Percentiles rank a stretch among this genome's conserved stretches.
phyloP scores from a whole-genome alignment of 2,797 vertebrate genomes.

The Smutsia temminckii region DNA sequence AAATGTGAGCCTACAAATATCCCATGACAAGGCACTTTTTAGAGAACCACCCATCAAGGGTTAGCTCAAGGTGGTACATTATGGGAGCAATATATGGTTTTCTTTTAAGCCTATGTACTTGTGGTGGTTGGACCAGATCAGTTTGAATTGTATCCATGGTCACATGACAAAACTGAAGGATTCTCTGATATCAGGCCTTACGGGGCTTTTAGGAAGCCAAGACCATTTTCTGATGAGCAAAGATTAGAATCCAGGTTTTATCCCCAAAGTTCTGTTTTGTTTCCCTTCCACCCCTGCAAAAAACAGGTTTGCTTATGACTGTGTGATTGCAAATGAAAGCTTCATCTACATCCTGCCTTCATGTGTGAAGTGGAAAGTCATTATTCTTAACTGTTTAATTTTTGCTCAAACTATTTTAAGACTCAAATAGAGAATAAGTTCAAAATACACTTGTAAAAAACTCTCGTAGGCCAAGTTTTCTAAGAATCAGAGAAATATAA shows the following conservation, averaged over 20 bases:
- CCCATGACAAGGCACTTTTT: background rate
- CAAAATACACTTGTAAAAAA: background rate
- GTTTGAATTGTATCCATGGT: background rate
- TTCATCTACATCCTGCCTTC: background rate
- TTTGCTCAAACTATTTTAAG: background rate
- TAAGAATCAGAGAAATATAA: background rate
- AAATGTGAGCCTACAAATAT: background rate
- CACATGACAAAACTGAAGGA: background rate
- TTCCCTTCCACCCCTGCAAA: background rate
- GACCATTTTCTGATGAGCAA: constrained; percentile 5
- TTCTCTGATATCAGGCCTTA: background rate
- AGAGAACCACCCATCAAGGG: background rate
- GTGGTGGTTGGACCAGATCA: background rate
- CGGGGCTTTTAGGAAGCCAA: background rate
- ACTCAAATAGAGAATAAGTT: background rate
- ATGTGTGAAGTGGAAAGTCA: background rate
- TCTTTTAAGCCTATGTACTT: background rate
- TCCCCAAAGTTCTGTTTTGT: background rate
- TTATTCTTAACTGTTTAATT: background rate
- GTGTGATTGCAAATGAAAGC: background rate
- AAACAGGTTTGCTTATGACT: background rate
- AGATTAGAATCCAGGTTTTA: background rate
- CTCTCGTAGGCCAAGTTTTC: background rate
- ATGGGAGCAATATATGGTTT: background rate
- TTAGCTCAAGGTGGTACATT: background rate